phyloP scores from a whole-genome alignment of 30 jellyfish, hydroid and myxozoan species.

The Cassiopea xamachana region DNA sequence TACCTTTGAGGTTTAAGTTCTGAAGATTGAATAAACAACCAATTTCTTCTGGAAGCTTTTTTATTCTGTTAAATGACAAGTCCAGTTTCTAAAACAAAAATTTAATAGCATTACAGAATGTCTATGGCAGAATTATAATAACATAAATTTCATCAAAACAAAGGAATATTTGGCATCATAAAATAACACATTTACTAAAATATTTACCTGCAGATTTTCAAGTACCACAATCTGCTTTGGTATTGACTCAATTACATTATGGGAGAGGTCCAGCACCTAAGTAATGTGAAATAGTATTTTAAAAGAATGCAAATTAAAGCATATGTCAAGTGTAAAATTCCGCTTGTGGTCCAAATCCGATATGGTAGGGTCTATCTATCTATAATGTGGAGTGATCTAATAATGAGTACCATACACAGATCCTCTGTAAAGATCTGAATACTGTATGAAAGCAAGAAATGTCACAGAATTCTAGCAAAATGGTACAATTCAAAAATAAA shows the following conservation, averaged over 20 bases:
- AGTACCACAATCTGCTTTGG: conserved; percentile 42
- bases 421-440: too few species aligned
- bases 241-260: conserved; percentile 34
- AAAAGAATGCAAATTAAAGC: background rate
- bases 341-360: too few species aligned
- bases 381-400: too few species aligned
- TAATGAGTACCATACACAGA: too few species aligned
- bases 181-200: background rate
- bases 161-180: background rate
- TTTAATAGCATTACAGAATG: too few species aligned
- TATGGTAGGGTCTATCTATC: too few species aligned
- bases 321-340: too few species aligned
- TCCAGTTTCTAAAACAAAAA: conserved; percentile 69
- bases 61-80: conserved; percentile 70
- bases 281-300: background rate
- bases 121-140: too few species aligned
- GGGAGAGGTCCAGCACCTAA: conserved; percentile 57
- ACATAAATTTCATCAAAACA: background rate
- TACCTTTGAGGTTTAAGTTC: conserved; percentile 56
- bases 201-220: conserved; percentile 41
- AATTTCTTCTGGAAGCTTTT: conserved; percentile 78
- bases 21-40: conserved; percentile 46
- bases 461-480: too few species aligned
- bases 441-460: too few species aligned
- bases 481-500: too few species aligned